A percentile compares a stretch with the other conserved stretches of the same genome.
phyloP scores from a whole-genome alignment of 2,797 vertebrate genomes.

The Aldrovandia affinis region DNA sequence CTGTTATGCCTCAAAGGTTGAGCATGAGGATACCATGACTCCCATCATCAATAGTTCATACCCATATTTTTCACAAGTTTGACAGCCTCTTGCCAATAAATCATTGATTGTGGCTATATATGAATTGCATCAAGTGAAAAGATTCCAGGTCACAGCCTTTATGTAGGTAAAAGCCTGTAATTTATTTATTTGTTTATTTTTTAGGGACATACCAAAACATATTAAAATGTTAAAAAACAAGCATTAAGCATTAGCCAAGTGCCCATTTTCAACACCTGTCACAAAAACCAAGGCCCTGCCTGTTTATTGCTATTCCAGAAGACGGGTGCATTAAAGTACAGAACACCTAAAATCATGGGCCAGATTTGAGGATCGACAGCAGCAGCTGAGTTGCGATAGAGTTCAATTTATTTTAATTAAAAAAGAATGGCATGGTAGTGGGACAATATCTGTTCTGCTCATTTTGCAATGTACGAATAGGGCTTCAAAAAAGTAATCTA shows the following conservation, averaged over 20 bases:
- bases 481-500: background rate
- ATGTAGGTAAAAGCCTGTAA: background rate
- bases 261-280: too few relatives aligned
- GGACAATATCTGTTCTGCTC: background rate
- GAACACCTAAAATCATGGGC: background rate
- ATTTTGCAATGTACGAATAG: background rate
- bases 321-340: background rate
- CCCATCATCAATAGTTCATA: background rate
- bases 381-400: background rate
- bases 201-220: too few relatives aligned
- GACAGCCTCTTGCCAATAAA: background rate
- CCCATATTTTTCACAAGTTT: background rate
- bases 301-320: background rate
- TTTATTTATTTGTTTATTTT: too few relatives aligned
- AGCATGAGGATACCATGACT: background rate
- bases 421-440: background rate
- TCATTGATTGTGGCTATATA: background rate
- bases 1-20: background rate
- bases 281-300: background rate
- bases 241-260: too few relatives aligned
- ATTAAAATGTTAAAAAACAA: too few relatives aligned
- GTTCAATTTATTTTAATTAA: conserved; percentile 4
- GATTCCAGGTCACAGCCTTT: background rate
- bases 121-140: background rate
- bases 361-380: background rate